Evolutionary conservation across 2,797 vertebrate species (phyloP), one percentile per base, ranked within the genome.

Genomic region (Alectoris magna): DNA sequence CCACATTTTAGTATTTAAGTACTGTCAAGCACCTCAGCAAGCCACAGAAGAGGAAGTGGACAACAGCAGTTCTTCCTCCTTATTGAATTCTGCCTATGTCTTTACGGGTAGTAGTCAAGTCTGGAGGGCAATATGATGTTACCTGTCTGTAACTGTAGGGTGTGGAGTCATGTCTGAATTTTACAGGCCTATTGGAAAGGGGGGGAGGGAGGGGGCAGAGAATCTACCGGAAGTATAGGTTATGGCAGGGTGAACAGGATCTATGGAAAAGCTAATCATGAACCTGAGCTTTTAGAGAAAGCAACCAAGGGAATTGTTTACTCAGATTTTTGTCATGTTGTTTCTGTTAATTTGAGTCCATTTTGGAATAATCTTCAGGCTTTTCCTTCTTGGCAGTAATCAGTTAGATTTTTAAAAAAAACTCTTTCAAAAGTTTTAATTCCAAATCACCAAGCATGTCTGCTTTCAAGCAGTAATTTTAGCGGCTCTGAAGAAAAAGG

Each of bases 131-230:
- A 59, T 4, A 9, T 44, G 19, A 23, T 11, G n/a, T 78, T 68
- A 16, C 18, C 7, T 12, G 13, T 0, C 15, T 7, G 0, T 69
- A 43, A 26, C 21, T 36, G 24, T 51, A 51, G 36, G 21, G n/a
- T 29, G 11, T 29, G 39, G 60, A 56, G 36, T 36, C 31, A 29
- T 39, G 48, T 39, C 62, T 9, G 6, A 22, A 23, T 68, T 36
- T 29, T 58, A 46, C 44, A 78, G 68, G n/a, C 11, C 27, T 11
- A 2, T n/a, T 29, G 26, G 43, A 16, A 44, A 22, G 19, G 49
- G 21, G n/a, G 6, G 16, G 6, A 22, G 19, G 49, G 21, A 27
- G 6, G 16, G 6, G 1, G 16, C 15, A 38, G n/a, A 16, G 27
- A 73, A 31, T 24, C 55, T 73, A 62, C 49, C 22, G 23, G 26